These are phyloP conservation scores for Lycodopsis pacificus DNA, from an alignment of 2,797 vertebrate genomes.

Conservation along the genomic window DNA sequence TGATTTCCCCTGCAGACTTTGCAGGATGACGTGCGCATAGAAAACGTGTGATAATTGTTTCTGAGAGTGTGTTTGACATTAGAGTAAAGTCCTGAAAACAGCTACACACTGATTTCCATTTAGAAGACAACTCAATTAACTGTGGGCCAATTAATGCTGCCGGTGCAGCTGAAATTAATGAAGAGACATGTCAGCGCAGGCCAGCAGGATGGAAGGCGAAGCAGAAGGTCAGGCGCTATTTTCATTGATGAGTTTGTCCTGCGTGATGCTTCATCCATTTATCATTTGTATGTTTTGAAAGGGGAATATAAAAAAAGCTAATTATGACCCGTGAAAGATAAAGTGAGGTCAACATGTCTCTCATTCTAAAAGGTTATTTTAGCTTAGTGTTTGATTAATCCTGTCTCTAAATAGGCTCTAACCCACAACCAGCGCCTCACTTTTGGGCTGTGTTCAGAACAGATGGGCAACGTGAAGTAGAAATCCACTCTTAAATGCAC, in stretches of 20 bases:
- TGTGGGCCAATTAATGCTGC: slow-evolving; percentile 54
- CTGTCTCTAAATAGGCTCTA: background rate
- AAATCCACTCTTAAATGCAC: background rate
- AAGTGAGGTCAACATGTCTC: background rate
- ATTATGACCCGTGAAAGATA: background rate
- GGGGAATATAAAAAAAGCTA: background rate
- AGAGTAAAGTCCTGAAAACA: slow-evolving; percentile 26
- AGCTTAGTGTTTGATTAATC: background rate
- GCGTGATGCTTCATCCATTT: background rate
- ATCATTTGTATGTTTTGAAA: background rate
- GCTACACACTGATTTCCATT: slow-evolving; percentile 55
- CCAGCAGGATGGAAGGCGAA: slow-evolving; percentile 22
- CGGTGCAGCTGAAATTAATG: slow-evolving; percentile 51
- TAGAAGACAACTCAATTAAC: slow-evolving; percentile 65
- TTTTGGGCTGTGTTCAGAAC: background rate
- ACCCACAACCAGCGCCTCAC: background rate
- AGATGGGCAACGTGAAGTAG: background rate
- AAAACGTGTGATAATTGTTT: slow-evolving; percentile 28
- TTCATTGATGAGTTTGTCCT: slow-evolving; percentile 37
- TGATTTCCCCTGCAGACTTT: slow-evolving; percentile 10
- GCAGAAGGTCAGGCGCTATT: slow-evolving; percentile 41
- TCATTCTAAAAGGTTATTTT: background rate
- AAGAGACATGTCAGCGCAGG: slow-evolving; percentile 35
- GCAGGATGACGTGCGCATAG: background rate
- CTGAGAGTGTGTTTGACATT: slow-evolving; percentile 30